Evolutionary conservation across 2,797 vertebrate species (phyloP).

Genomic region (Cuculus canorus): DNA sequence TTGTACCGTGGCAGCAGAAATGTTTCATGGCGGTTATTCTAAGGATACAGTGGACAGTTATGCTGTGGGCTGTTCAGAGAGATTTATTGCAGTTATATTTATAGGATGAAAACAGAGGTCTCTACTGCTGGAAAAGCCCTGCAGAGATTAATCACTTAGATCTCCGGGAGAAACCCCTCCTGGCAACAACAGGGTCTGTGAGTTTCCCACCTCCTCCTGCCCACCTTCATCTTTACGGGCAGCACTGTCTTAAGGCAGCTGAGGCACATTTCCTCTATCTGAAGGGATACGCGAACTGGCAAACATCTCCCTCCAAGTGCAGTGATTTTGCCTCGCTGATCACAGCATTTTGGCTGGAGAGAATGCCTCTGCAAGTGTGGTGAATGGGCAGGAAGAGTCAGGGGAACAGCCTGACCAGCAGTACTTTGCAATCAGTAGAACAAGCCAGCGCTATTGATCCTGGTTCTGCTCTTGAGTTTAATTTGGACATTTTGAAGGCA

Average conservation of each 20-base stretch:
- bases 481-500: neutral
- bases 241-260: neutral
- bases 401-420: fast-evolving
- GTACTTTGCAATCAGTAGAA: neutral
- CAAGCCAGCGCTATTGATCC: neutral
- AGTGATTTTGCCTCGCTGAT: neutral
- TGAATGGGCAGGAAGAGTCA: fast-evolving
- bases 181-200: neutral
- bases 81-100: neutral
- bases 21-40: neutral
- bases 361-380: neutral
- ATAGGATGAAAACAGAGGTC: neutral
- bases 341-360: neutral
- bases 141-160: neutral
- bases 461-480: neutral
- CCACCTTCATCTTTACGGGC: neutral
- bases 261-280: neutral
- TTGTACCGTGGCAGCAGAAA: neutral
- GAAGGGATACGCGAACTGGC: neutral
- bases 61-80: neutral
- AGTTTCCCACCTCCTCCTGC: neutral
- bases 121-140: neutral
- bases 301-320: neutral
- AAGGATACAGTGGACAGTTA: neutral
- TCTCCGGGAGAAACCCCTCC: neutral